phyloP scores from a whole-genome alignment of 2,113 vertebrate genomes.

The Megaleporinus macrocephalus region DNA sequence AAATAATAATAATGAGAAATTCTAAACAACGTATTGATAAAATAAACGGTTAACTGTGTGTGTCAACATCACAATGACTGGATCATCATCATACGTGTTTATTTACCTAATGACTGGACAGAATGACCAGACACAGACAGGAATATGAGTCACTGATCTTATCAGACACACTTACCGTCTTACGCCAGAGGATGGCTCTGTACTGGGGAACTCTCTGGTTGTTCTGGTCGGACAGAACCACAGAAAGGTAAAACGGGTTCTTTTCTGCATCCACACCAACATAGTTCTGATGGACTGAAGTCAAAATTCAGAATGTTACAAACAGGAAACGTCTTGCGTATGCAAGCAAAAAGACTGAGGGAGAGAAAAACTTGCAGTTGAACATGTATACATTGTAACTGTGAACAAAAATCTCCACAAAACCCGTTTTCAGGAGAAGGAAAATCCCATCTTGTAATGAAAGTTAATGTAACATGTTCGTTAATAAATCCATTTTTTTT shows the following conservation, averaged over 20 bases:
- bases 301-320: constrained; percentile 3
- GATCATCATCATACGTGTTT: no score
- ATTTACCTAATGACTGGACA: no score
- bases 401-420: no score
- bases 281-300: constrained; percentile 95
- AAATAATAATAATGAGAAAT: no score
- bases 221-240: constrained; percentile 97
- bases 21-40: no score
- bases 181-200: constrained; percentile 95
- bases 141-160: constrained; percentile 15
- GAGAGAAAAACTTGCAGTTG: background rate
- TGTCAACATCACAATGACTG: no score
- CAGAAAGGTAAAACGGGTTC: constrained; percentile 96
- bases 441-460: no score
- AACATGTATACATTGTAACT: background rate
- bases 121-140: no score
- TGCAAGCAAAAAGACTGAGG: constrained; percentile 2
- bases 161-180: constrained; percentile 71
- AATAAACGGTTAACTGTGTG: no score
- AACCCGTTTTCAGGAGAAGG: no score
- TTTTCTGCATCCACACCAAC: constrained; percentile 93
- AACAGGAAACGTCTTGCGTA: background rate
- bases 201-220: constrained; percentile 97
- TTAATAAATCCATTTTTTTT: no score
- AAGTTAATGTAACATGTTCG: no score